Conservation (phyloP, 2,113 vertebrate species). For the Eudyptes chrysolophus region DNA sequence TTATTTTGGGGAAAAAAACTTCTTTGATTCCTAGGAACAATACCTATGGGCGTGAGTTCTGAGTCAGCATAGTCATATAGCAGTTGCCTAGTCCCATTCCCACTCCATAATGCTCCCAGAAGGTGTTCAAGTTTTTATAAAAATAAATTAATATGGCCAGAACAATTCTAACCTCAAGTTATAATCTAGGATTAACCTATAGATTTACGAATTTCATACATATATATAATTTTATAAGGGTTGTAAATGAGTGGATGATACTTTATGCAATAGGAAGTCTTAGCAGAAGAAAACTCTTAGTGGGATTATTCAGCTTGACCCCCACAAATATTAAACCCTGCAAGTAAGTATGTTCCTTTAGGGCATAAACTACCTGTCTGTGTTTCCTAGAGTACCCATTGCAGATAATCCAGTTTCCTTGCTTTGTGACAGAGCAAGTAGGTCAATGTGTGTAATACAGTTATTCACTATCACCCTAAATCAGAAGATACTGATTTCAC, state of each 20-base stretch:
- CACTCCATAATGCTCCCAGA: neutral
- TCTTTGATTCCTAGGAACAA: neutral
- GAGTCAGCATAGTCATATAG: neutral
- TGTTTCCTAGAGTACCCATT: neutral
- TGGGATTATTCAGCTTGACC: neutral
- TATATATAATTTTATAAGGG: neutral
- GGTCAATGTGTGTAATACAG: neutral
- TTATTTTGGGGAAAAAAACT: neutral
- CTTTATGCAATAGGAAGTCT: neutral
- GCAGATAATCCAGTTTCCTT: neutral
- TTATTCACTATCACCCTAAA: neutral
- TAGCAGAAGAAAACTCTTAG: neutral
- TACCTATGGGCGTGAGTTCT: neutral
- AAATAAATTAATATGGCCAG: neutral
- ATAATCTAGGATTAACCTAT: neutral
- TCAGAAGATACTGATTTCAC: neutral
- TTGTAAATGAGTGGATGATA: neutral
- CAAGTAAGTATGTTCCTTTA: neutral
- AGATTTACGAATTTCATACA: neutral
- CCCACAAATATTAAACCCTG: neutral
- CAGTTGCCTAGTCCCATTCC: neutral
- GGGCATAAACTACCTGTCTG: neutral
- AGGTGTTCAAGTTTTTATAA: neutral
- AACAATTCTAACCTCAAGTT: neutral
- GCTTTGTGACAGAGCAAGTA: neutral